These are phyloP conservation scores for Leucopternis melanops DNA, from an alignment of 2,113 vertebrate genomes.

Conservation along the genomic window DNA sequence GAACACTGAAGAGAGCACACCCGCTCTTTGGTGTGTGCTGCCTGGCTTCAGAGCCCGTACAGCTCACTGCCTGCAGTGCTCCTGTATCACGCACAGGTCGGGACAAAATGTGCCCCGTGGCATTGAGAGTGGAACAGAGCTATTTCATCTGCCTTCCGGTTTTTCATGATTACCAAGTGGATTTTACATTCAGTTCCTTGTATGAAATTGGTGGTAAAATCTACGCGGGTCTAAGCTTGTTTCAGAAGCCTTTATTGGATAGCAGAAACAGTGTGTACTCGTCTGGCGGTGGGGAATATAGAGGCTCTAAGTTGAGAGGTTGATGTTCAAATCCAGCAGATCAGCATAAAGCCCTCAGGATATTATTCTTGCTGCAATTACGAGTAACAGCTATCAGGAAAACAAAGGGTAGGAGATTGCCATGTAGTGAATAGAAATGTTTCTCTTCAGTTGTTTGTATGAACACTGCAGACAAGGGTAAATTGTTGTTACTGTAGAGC, in stretches of 20 bases:
- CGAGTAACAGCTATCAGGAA: neutral
- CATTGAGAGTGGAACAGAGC: fast-evolving
- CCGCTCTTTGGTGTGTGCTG: neutral
- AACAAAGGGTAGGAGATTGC: neutral
- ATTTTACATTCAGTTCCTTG: neutral
- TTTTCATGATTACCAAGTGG: neutral
- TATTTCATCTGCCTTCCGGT: neutral
- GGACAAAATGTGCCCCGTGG: neutral
- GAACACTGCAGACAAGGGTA: neutral
- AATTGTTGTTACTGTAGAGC: neutral
- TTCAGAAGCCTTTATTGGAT: neutral
- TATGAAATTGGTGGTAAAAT: neutral
- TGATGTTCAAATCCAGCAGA: constrained; percentile 7
- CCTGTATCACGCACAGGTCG: neutral
- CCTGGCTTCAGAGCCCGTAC: fast-evolving
- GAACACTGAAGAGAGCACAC: neutral
- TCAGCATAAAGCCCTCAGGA: constrained; percentile 33
- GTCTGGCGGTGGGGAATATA: fast-evolving
- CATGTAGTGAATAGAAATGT: neutral
- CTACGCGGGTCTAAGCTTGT: neutral
- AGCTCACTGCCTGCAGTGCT: neutral
- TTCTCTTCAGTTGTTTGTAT: neutral
- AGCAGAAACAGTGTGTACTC: neutral
- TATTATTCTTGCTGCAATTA: constrained; percentile 34
- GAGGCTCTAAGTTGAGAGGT: neutral